Evolutionary conservation across 1,140 invertebrate species (phyloP).

Genomic region (Drosophila auraria): DNA sequence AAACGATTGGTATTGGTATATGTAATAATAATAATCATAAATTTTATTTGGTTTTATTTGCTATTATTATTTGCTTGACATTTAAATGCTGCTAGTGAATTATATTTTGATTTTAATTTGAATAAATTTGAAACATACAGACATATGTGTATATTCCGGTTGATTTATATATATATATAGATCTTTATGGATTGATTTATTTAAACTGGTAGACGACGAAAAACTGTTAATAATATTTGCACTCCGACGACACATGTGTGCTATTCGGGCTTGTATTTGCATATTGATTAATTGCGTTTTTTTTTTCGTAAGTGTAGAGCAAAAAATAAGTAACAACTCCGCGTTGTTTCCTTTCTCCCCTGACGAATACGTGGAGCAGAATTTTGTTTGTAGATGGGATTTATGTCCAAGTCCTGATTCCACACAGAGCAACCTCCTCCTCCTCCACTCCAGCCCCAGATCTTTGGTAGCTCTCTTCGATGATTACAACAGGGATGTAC

Average conservation of each 20-base stretch:
- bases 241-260: conserved; percentile 20
- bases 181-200: conserved; percentile 64
- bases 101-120: conserved; percentile 76
- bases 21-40: conserved; percentile 76
- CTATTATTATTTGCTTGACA: conserved; percentile 54
- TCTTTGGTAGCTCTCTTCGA: conserved; percentile 8
- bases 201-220: conserved; percentile 69
- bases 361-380: conserved; percentile 9
- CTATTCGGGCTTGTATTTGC: conserved; percentile 29
- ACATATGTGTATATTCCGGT: conserved; percentile 26
- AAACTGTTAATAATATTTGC: conserved; percentile 65
- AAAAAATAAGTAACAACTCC: conserved; percentile 44
- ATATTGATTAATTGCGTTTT: conserved; percentile 50
- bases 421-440: conserved; percentile 34
- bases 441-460: conserved; percentile 3
- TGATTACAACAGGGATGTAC: conserved; percentile 53
- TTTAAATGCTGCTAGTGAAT: conserved; percentile 78
- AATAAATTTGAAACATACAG: conserved; percentile 70
- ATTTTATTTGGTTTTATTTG: conserved; percentile 73
- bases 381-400: conserved; percentile 10
- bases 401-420: conserved; percentile 11
- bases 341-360: conserved; percentile 12
- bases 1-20: conserved; percentile 52
- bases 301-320: conserved; percentile 42
- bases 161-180: conserved; percentile 32